Conservation (phyloP, 2,113 vertebrate species). For the Catharus minimus region DNA sequence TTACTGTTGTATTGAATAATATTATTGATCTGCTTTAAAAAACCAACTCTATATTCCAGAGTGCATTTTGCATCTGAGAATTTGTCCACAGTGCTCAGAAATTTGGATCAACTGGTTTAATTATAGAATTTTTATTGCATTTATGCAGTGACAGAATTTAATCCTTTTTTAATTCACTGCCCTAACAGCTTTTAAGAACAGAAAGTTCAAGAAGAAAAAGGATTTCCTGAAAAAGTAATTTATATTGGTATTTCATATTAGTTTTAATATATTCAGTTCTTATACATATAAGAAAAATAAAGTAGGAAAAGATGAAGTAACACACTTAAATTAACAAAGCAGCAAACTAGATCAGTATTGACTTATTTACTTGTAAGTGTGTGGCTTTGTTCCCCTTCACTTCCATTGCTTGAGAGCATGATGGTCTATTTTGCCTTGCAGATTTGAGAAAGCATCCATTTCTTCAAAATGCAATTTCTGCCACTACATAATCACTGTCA, state of each 20-base stretch:
- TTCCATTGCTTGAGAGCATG: not conserved
- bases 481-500: not conserved
- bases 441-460: not conserved
- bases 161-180: not conserved
- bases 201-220: not conserved
- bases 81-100: not conserved
- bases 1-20: not conserved
- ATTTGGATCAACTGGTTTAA: not conserved
- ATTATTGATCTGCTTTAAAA: not conserved
- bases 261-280: not conserved
- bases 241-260: not conserved
- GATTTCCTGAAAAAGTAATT: not conserved
- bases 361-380: not conserved
- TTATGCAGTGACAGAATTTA: not conserved
- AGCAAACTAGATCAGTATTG: not conserved
- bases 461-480: not conserved
- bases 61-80: not conserved
- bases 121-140: not conserved
- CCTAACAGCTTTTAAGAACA: not conserved
- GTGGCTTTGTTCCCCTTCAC: not conserved
- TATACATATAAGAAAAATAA: not conserved
- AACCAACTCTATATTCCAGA: not conserved
- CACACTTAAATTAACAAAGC: not conserved
- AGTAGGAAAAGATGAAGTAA: not conserved
- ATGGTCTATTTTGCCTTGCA: conserved; percentile 10